A percentile compares a stretch with the other conserved stretches of the same genome.
Evolutionary conservation across 2,113 vertebrate species (phyloP).

Genomic region (Trogon surrucura): DNA sequence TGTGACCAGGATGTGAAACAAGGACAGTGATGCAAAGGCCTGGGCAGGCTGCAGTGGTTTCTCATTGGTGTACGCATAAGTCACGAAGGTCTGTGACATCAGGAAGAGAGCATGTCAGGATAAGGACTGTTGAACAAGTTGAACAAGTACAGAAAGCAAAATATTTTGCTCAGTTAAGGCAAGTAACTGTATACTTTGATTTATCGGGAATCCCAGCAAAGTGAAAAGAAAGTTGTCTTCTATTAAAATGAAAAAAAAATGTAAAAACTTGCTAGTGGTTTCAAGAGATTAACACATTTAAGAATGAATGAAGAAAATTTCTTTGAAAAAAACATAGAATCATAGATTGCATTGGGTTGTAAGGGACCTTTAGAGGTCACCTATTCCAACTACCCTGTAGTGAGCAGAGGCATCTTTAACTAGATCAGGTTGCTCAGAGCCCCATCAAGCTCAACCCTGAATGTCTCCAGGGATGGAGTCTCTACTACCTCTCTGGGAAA

Average conservation of each 20-base stretch:
- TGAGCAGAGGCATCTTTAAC: no score
- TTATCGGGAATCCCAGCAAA: not conserved
- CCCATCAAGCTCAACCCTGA: no score
- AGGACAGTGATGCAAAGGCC: constrained; percentile 91
- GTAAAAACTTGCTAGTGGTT: not conserved
- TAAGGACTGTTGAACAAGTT: not conserved
- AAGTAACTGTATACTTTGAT: not conserved
- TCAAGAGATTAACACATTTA: not conserved
- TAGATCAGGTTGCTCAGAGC: no score
- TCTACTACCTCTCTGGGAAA: no score
- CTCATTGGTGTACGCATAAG: constrained; percentile 73
- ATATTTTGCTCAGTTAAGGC: not conserved
- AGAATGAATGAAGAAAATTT: not conserved
- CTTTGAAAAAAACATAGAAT: not conserved
- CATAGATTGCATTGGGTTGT: no score
- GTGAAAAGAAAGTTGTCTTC: not conserved
- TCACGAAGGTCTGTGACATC: constrained; percentile 87
- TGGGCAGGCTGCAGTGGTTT: constrained; percentile 78
- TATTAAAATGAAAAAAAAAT: not conserved
- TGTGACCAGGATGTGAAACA: constrained; percentile 96
- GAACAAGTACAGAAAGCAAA: not conserved
- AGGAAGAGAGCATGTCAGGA: not conserved
- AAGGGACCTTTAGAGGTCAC: no score
- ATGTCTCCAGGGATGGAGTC: no score
- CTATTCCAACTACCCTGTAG: no score